Evolutionary conservation across 2,797 vertebrate species (phyloP), one percentile per base, ranked within the genome.

Genomic region (Coreius guichenoti): DNA sequence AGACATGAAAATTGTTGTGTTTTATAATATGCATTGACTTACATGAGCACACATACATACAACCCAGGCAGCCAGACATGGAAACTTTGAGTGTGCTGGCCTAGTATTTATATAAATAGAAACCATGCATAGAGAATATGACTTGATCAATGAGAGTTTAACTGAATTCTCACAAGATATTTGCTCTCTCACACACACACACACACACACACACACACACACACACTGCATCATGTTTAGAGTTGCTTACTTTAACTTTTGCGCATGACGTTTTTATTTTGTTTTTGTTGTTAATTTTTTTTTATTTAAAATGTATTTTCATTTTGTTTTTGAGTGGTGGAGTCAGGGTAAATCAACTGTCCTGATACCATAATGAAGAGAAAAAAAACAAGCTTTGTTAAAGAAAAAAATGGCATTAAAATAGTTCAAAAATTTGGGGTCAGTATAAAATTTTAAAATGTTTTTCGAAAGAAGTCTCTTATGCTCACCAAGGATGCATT

Each of bases 21-120:
- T 86, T 75, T 73, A 54, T 84, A 79, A 86, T 74, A 77, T 54
- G 84, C 74, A 80, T 72, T n/a, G 43, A 82, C 74, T 84, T 75
- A 78, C 80, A 85, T 79, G 78, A 74, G 68, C 82, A 51, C 70
- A 67, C 63, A 47, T 61, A 80, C 84, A 74, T 47, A 83, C 8
- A 68, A 79, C 73, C 65, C 69, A 76, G 75, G 61, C 88, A 82
- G 76, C 85, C 86, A 89, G 85, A 87, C 86, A 87, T 87, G 88
- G 88, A 89, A 89, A 89, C 70, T 88, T 89, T 89, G 82, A 89
- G 87, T 81, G 69, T 69, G 84, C 84, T 87, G 84, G 83, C 86
- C 88, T 89, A 86, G 69, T 88, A 80, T 77, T 84, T 81, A 77
- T 89, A 89, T 88, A 85, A 88, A 88, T 90, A 87, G 86, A 87